Evolutionary conservation across 2,797 vertebrate species (phyloP).

Genomic region (Urophycis tenuis): DNA sequence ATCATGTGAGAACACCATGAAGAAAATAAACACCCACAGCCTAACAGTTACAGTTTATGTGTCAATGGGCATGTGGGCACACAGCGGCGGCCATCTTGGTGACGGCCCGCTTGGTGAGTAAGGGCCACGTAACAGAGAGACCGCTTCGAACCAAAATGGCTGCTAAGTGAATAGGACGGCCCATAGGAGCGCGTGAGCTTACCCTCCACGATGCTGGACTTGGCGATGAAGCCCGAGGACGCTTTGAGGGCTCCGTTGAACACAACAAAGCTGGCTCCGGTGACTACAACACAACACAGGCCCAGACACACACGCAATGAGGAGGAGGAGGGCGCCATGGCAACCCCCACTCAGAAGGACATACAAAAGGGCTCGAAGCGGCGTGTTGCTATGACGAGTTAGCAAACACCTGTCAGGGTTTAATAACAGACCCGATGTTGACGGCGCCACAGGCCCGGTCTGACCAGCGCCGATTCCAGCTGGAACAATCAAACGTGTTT

Average conservation of each 20-base stretch:
- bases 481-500: not conserved
- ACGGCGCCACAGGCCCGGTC: too few relatives aligned
- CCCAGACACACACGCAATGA: not conserved
- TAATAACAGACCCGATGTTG: not conserved
- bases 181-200: conserved; percentile 24
- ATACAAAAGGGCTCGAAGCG: not conserved
- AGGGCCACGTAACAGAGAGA: not conserved
- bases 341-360: not conserved
- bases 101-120: not conserved
- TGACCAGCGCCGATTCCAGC: not conserved
- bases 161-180: not conserved
- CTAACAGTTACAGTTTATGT: too few relatives aligned
- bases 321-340: not conserved
- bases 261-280: conserved; percentile 93
- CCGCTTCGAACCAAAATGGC: not conserved
- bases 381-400: not conserved
- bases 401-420: not conserved
- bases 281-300: conserved; percentile 70
- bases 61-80: too few relatives aligned
- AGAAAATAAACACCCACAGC: too few relatives aligned
- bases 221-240: conserved; percentile 90
- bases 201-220: conserved; percentile 97
- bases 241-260: conserved; percentile 91
- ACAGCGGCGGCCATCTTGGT: too few relatives aligned
- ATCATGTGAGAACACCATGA: too few relatives aligned